A percentile compares a stretch with the other conserved stretches of the same genome.
Conservation (phyloP, 2,888 invertebrate genomes). For the Megastigmus dorsalis region DNA sequence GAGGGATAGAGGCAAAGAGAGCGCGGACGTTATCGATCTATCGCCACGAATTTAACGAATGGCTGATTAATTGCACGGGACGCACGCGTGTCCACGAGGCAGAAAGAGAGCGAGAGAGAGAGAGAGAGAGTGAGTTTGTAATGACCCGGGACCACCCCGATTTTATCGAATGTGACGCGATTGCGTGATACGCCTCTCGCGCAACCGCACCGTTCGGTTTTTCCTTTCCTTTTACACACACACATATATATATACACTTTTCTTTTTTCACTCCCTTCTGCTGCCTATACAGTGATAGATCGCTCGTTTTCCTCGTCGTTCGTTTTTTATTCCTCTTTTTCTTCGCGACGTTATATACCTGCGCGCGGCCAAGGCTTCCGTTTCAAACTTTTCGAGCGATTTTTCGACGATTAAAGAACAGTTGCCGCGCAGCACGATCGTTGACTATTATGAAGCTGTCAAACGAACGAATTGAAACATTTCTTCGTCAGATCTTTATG, state of each 20-base stretch:
- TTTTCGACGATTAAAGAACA: no score
- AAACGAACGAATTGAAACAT: no score
- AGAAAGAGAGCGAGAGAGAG: no score
- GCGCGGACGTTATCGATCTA: constrained; percentile 60
- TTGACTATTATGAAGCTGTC: no score
- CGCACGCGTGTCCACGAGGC: neutral
- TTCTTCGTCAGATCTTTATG: no score
- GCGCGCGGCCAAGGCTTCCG: no score
- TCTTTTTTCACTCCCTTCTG: neutral
- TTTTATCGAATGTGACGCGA: constrained; percentile 36
- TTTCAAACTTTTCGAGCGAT: no score
- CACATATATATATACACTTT: no score
- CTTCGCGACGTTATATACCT: no score
- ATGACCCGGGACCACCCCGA: constrained; percentile 27
- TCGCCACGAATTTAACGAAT: constrained; percentile 65
- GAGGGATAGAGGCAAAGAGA: constrained; percentile 50
- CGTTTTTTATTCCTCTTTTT: no score
- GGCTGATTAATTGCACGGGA: constrained; percentile 64
- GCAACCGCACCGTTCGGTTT: neutral
- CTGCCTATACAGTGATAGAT: constrained; percentile 15
- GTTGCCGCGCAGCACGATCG: no score
- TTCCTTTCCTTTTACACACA: neutral
- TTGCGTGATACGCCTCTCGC: constrained; percentile 14
- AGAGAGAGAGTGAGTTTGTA: no score
- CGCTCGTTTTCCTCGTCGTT: neutral